A percentile compares a stretch with the other conserved stretches of the same genome.
phyloP scores from a whole-genome alignment of 2,113 vertebrate genomes.

The Pedetes capensis region DNA sequence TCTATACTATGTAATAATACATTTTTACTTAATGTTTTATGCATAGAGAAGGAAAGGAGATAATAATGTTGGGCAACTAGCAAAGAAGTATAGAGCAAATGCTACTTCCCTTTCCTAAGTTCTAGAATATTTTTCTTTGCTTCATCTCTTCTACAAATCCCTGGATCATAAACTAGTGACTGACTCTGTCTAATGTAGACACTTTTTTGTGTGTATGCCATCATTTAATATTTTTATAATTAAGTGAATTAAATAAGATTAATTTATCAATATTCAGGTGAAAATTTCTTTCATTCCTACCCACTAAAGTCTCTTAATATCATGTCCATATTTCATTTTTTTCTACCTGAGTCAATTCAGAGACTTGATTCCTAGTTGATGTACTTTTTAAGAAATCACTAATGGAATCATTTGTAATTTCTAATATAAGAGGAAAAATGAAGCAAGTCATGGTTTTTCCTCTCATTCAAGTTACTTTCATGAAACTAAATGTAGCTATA shows the following conservation, averaged over 20 bases:
- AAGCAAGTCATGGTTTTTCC: neutral
- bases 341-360: neutral
- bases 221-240: slow-evolving; percentile 34
- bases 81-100: neutral
- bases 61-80: neutral
- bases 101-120: neutral
- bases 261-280: neutral
- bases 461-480: neutral
- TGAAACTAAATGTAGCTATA: neutral
- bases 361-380: neutral
- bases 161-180: neutral
- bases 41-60: neutral
- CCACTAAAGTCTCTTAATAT: neutral
- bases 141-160: neutral
- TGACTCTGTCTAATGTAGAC: too few relatives aligned
- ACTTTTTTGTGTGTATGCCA: neutral
- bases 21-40: slow-evolving; percentile 26
- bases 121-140: neutral
- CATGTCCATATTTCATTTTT: neutral
- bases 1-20: neutral
- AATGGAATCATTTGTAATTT: neutral
- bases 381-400: neutral
- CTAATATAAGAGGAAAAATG: neutral
- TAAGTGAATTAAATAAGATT: neutral
- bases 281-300: slow-evolving; percentile 2